Evolutionary conservation across 2,797 vertebrate genomes (phyloP).

Genomic region (Galago senegalensis): DNA sequence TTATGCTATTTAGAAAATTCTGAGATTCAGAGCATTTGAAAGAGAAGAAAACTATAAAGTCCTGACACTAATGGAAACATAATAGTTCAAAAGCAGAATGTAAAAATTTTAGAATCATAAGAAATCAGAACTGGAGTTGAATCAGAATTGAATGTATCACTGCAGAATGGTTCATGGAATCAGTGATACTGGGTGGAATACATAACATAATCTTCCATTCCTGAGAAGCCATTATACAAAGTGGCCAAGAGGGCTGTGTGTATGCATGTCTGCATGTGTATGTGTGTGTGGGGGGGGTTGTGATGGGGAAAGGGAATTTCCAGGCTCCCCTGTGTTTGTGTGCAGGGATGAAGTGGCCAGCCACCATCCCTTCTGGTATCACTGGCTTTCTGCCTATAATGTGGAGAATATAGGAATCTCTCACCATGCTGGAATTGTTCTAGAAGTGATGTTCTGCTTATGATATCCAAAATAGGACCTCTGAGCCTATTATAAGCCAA

Average conservation of each 20-base stretch:
- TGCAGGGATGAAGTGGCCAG: not conserved
- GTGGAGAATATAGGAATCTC: not conserved
- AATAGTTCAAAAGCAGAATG: conserved; percentile 33
- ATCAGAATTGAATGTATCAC: not conserved
- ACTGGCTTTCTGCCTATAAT: not conserved
- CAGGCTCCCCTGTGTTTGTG: not conserved
- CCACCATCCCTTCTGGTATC: not conserved
- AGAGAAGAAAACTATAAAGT: not conserved
- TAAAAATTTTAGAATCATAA: conserved; percentile 1
- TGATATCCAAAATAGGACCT: not conserved
- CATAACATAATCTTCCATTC: not conserved
- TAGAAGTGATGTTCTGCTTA: not conserved
- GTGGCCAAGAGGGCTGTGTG: not conserved
- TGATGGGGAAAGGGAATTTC: not conserved
- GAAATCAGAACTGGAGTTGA: conserved; percentile 18
- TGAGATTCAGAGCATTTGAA: conserved; percentile 35
- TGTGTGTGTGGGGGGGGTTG: not conserved
- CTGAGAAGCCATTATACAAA: not conserved
- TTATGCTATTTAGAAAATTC: conserved; percentile 9
- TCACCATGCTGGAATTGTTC: not conserved
- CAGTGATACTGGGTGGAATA: not conserved
- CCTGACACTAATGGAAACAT: not conserved
- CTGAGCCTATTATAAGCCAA: not conserved
- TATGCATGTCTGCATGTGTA: no score
- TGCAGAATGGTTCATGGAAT: not conserved